Evolutionary conservation across 2,888 invertebrate species (phyloP), one percentile per base, ranked within the genome.

Genomic region (Agrypnus murinus): DNA sequence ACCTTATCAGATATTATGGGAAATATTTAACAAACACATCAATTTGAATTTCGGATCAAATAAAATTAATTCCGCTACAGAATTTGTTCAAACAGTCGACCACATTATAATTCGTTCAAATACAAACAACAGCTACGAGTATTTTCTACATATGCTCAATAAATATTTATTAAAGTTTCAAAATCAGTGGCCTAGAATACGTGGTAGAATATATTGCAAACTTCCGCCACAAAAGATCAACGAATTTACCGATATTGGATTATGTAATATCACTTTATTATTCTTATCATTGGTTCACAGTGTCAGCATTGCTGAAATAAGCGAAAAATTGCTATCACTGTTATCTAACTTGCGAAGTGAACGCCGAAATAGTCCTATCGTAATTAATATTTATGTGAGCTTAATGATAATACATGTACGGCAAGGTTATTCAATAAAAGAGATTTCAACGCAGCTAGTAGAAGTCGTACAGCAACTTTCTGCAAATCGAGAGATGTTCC

Each of bases 131-230:
- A 79, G 82, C 58, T 85, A 84, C 74, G 80, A 83, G 67, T 77
- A 81, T 50, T 85, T 84, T 74, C 69, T 84, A 38, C 79, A 78
- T 38, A 78, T 85, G 76, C 71, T 86, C 10, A 57, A 77, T 2
- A 73, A 70, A 60, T 82, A 84, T 76, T 79, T 86, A 59, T 74
- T 59, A 31, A 77, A 78, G 40, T 78, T 83, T 75, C 84, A 83
- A 2, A 63, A 72, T 40, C 84, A 85, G 64, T 86, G 85, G 85
- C 79, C 78, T 2, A 84, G 84, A 76, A 79, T 86, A 38, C 83
- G 84, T 69, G 85, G 85, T 1, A 71, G 85, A 59, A 84, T 86
- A 72, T 86, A 83, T 75, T 84, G 84, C 0, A 83, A 83, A 70
- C 75, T 85, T n/a, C 82, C 84, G 2, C 80, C 82, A 6, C 81